Base-by-base conservation (phyloP, 2,113 vertebrate species). In the Manacus vitellinus region DNA sequence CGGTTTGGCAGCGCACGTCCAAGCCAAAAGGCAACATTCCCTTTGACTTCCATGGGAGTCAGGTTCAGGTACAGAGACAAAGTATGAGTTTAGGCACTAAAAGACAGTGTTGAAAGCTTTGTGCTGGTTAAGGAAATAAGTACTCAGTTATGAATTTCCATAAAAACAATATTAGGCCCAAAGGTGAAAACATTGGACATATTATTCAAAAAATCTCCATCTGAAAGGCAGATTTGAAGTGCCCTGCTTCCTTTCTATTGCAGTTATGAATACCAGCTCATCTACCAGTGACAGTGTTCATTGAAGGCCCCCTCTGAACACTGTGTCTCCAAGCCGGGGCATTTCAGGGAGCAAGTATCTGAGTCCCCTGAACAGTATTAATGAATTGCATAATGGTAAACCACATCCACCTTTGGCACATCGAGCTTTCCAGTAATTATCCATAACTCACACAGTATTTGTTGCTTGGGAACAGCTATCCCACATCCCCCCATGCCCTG, bases 1-100 rank as follows among this genome's bases (percentile, higher is more conserved):
- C 0, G 0, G 24, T 35, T n/a, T 52, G 65, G 41, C 41, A 71
- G 13, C 1, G 0, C 22, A 4, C 3, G 33, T 28, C 14, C 4
- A 2, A 62, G 51, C 8, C 55, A 65, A 93, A 84, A 80, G 72
- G 59, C 51, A 93, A 54, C 9, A 14, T 10, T 81, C 51, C 12
- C 46, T 52, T 41, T 43, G 67, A 72, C 9, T 28, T 67, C 58
- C 27, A n/a, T 0, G 1, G 41, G 11, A 31, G 51, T 0, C 0
- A 51, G 14, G 15, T 56, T 74, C 67, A 41, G 62, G 51, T 55
- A 65, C 47, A 68, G 39, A 31, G 28, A 43, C 20, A 56, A 2
- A 0, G 23, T 33, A 18, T 44, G 51, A 71, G 39, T 33, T 39
- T 18, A 87, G 35, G 25, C 35, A 61, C 63, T 43, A 41, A 80